A percentile compares a stretch with the other conserved stretches of the same genome.
Conservation (phyloP, 1,140 invertebrate species). For the Drosophila kurseongensis region DNA sequence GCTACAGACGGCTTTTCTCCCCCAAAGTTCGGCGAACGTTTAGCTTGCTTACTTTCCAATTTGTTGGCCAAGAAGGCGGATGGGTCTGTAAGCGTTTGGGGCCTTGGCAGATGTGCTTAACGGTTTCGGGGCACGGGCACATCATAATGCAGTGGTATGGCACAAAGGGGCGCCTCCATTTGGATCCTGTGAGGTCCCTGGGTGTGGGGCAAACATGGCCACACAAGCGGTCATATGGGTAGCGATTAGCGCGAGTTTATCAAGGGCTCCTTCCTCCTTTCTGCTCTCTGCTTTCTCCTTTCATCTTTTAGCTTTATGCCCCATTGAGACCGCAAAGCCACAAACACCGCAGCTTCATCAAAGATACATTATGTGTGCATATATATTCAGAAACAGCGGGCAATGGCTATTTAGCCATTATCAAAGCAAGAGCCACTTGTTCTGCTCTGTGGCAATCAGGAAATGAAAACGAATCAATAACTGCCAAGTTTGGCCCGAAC, state of each 20-base stretch:
- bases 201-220: conserved; percentile 44
- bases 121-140: conserved; percentile 35
- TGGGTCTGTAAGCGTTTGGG: neutral
- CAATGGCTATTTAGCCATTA: conserved; percentile 7
- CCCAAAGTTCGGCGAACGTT: conserved; percentile 66
- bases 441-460: conserved; percentile 18
- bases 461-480: conserved; percentile 42
- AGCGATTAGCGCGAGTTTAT: conserved; percentile 57
- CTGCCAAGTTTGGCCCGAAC: conserved; percentile 12
- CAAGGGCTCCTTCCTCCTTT: conserved; percentile 7
- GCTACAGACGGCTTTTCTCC: conserved; percentile 58
- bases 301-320: neutral
- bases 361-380: conserved; percentile 51
- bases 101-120: conserved; percentile 50
- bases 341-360: conserved; percentile 42
- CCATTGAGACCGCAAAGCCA: conserved; percentile 28
- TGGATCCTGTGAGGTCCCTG: too few relatives aligned
- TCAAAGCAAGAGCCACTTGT: conserved; percentile 11
- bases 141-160: conserved; percentile 62
- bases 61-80: conserved; percentile 14
- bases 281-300: neutral
- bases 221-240: conserved; percentile 15
- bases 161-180: conserved; percentile 43
- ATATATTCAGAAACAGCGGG: conserved; percentile 29
- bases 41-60: conserved; percentile 79